Evolutionary conservation across 2,888 invertebrate genomes (phyloP).

Genomic region (Thymelicus sylvestris): DNA sequence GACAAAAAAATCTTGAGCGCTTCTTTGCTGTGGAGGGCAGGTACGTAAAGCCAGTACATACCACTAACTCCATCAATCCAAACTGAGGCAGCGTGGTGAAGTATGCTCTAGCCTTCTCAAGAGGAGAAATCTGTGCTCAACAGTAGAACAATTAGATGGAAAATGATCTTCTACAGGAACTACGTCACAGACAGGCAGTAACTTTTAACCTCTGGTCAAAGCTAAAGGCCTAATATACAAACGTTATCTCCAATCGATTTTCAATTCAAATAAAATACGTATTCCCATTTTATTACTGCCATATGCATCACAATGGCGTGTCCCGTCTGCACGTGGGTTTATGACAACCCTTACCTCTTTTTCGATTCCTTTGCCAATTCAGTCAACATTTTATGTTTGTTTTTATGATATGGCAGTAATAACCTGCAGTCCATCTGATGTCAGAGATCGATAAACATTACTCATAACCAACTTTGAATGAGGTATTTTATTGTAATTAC

Average conservation of each 20-base stretch:
- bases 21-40: no score
- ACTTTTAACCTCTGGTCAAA: no score
- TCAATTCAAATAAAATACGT: conserved; percentile 1
- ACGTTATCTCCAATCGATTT: not conserved
- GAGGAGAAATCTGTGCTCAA: no score
- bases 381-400: conserved; percentile 1
- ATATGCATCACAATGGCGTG: not conserved
- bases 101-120: no score
- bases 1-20: no score
- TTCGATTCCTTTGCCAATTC: conserved; percentile 2
- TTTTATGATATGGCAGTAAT: not conserved
- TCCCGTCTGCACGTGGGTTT: not conserved
- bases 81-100: no score
- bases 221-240: not conserved
- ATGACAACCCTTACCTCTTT: not conserved
- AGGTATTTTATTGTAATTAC: not conserved
- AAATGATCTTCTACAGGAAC: no score
- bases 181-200: no score
- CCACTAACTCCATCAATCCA: no score
- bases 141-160: no score
- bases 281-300: not conserved
- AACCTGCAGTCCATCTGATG: conserved; percentile 2
- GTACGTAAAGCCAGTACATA: no score
- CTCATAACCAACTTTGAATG: not conserved
- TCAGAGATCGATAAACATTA: not conserved